A percentile compares a stretch with the other conserved stretches of the same genome.
Evolutionary conservation across 2,888 invertebrate genomes (phyloP).

Genomic region (Eurytoma californica): DNA sequence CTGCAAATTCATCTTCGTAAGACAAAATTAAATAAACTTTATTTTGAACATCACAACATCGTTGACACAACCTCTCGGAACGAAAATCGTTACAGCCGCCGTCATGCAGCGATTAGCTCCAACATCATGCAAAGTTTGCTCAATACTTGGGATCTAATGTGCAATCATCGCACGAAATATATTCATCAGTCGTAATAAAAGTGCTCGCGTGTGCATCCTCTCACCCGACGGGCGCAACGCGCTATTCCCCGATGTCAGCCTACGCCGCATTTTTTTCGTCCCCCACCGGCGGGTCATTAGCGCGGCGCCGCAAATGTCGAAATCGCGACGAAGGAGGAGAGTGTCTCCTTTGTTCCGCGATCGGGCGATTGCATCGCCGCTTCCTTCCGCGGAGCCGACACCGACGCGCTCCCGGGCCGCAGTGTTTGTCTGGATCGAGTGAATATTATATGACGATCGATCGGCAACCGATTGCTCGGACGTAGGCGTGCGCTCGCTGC

Average conservation of each 20-base stretch:
- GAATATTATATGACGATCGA: not conserved
- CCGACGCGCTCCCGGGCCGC: not conserved
- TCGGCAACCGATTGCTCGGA: not conserved
- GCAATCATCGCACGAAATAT: no score
- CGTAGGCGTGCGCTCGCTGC: not conserved
- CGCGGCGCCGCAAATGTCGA: constrained; percentile 38
- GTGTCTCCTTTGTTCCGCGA: constrained; percentile 39
- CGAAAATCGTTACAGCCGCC: no score
- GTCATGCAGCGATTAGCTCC: no score
- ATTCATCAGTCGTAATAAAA: no score
- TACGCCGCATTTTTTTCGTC: not conserved
- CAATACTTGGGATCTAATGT: no score
- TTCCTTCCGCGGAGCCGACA: constrained; percentile 42
- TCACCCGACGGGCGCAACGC: not conserved
- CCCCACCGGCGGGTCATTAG: constrained; percentile 24
- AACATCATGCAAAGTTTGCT: no score
- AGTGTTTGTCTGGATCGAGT: not conserved
- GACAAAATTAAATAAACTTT: no score
- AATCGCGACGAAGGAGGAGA: constrained; percentile 22
- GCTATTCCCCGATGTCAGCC: constrained; percentile 12
- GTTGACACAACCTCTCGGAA: no score
- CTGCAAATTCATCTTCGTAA: no score
- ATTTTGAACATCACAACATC: no score
- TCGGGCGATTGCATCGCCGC: constrained; percentile 29
- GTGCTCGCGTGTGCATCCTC: not conserved